Conservation (phyloP, 2,888 invertebrate genomes). For the Orthosia cruda region DNA sequence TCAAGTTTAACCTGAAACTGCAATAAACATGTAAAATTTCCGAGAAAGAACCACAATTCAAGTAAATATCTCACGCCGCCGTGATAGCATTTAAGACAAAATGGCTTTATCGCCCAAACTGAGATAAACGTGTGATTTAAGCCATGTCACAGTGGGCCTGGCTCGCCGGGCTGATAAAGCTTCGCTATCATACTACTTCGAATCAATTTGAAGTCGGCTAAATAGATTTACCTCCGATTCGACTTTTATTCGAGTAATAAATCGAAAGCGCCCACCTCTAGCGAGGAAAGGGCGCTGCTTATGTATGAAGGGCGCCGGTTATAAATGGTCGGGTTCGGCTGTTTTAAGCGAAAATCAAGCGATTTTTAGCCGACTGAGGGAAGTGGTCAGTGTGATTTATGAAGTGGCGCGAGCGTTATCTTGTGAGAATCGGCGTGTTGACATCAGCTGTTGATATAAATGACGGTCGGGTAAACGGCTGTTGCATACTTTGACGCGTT, state of each 20-base stretch:
- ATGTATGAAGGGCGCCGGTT: slow-evolving; percentile 72
- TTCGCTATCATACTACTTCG: slow-evolving; percentile 33
- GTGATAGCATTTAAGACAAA: no score
- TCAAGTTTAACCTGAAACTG: no score
- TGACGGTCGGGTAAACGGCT: slow-evolving; percentile 10
- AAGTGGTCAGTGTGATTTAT: slow-evolving; percentile 64
- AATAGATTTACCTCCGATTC: slow-evolving; percentile 63
- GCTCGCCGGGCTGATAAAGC: no score
- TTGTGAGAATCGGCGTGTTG: slow-evolving; percentile 59
- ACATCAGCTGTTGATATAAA: slow-evolving; percentile 51
- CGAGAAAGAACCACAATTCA: no score
- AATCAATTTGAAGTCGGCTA: slow-evolving; percentile 58
- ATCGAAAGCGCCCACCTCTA: slow-evolving; percentile 62
- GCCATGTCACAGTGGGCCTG: no score
- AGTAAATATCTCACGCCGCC: no score
- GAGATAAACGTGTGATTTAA: no score
- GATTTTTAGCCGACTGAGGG: slow-evolving; percentile 62
- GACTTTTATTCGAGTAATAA: slow-evolving; percentile 62
- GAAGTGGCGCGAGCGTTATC: slow-evolving; percentile 57
- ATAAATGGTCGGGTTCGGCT: slow-evolving; percentile 69
- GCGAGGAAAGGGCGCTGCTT: slow-evolving; percentile 68
- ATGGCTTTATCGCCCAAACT: no score
- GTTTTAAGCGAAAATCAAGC: slow-evolving; percentile 67
- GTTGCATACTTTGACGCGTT: background rate
- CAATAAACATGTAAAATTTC: no score